These are phyloP conservation scores for Trichonephila clavipes DNA, from an alignment of 1,140 invertebrate species.

Conservation along the genomic window DNA sequence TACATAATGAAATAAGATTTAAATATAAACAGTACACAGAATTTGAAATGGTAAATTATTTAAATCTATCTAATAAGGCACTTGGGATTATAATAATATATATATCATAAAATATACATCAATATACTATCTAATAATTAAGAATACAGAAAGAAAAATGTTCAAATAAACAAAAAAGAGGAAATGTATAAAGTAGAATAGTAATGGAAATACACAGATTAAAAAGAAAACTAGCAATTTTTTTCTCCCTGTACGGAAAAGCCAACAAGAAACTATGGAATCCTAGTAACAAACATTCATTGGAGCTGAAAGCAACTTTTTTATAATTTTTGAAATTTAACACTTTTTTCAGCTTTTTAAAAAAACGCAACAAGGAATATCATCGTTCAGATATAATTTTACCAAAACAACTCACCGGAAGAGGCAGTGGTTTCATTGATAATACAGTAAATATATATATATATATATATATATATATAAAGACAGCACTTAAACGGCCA, in stretches of 20 bases:
- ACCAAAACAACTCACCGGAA: too few relatives aligned
- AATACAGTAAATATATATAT: too few relatives aligned
- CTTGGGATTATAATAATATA: neutral
- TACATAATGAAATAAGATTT: neutral
- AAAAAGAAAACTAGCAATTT: neutral
- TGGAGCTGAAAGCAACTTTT: neutral
- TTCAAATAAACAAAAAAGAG: neutral
- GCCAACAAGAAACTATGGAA: too few relatives aligned
- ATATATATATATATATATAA: too few relatives aligned
- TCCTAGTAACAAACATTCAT: neutral
- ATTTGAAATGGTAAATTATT: neutral
- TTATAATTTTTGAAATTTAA: neutral
- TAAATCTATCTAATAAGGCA: conserved; percentile 26
- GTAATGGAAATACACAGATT: neutral
- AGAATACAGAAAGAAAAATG: neutral
- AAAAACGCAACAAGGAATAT: too few relatives aligned
- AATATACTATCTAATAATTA: conserved; percentile 25
- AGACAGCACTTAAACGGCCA: too few relatives aligned
- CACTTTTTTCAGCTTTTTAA: neutral
- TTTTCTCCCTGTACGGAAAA: too few relatives aligned
- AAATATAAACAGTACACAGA: neutral
- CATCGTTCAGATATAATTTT: too few relatives aligned
- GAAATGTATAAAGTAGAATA: neutral
- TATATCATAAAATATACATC: conserved; percentile 28
- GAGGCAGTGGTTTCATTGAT: too few relatives aligned